Percentiles rank a stretch among this genome's conserved stretches.
Conservation (phyloP, 2,888 invertebrate species). For the Eupithecia subfuscata region DNA sequence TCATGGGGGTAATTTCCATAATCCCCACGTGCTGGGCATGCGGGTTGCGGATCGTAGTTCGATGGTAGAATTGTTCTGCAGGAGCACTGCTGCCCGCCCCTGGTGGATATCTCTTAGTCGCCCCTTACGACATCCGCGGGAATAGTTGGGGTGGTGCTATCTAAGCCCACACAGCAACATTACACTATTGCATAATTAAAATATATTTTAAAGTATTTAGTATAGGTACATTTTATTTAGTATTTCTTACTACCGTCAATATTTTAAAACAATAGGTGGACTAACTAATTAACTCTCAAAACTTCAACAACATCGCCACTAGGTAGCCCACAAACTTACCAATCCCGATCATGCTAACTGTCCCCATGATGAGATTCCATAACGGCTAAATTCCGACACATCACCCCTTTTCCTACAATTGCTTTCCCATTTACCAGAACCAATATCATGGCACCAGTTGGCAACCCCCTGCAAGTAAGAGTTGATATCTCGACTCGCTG, state of each 20-base stretch:
- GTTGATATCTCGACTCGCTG: conserved; percentile 26
- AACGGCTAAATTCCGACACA: not conserved
- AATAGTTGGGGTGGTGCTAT: too few species aligned
- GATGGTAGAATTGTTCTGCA: too few species aligned
- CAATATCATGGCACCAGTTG: conserved; percentile 20
- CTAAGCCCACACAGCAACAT: too few species aligned
- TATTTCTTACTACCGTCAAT: not conserved
- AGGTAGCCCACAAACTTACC: not conserved
- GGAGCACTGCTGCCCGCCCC: too few species aligned
- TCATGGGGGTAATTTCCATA: too few species aligned
- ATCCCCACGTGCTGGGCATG: too few species aligned
- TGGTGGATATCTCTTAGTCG: too few species aligned
- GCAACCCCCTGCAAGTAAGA: conserved; percentile 18
- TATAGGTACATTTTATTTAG: too few species aligned
- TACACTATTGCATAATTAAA: too few species aligned
- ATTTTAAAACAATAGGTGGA: not conserved
- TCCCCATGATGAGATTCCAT: not conserved
- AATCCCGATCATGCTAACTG: not conserved
- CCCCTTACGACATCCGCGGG: too few species aligned
- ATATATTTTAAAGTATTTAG: too few species aligned
- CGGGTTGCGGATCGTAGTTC: too few species aligned
- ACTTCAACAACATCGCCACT: not conserved
- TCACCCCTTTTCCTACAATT: conserved; percentile 6
- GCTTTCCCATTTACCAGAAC: conserved; percentile 5
- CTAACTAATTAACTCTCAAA: not conserved